Percentiles rank a stretch among this genome's conserved stretches.
Evolutionary conservation across 2,888 invertebrate genomes (phyloP).

Genomic region (Gastracanthus pulcherrimus): DNA sequence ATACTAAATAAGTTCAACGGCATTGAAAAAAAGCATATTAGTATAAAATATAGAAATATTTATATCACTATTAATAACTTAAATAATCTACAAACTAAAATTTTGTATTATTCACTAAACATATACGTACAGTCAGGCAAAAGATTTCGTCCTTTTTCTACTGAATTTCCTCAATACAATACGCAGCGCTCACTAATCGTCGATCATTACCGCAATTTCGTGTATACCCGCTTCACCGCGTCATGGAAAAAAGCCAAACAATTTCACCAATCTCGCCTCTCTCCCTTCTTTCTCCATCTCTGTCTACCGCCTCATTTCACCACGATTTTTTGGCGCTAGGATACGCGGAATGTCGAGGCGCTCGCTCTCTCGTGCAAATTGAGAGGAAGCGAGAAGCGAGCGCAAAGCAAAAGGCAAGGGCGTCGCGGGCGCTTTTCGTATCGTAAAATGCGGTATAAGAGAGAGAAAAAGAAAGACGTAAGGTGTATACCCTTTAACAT

Average conservation of each 20-base stretch:
- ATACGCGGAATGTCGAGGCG: background rate
- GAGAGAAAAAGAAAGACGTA: background rate
- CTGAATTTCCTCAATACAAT: background rate
- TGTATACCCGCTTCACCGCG: background rate
- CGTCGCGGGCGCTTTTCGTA: background rate
- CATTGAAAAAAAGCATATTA: no score
- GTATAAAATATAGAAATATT: no score
- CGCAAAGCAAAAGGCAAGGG: background rate
- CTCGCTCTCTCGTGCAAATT: background rate
- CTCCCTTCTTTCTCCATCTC: background rate
- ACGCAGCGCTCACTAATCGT: background rate
- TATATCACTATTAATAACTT: no score
- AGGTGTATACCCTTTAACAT: constrained; percentile 27
- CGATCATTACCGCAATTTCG: background rate
- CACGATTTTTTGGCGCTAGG: constrained; percentile 1
- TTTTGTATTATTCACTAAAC: no score
- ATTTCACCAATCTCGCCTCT: background rate
- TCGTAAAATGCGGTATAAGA: background rate
- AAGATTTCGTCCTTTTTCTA: background rate
- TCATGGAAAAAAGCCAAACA: background rate
- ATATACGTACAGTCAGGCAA: background rate
- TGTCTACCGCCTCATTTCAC: background rate
- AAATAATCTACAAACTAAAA: no score
- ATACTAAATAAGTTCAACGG: no score
- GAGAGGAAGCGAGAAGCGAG: background rate